These are phyloP conservation scores for Festucalex cinctus DNA, from an alignment of 2,113 vertebrate species.

Conservation along the genomic window DNA sequence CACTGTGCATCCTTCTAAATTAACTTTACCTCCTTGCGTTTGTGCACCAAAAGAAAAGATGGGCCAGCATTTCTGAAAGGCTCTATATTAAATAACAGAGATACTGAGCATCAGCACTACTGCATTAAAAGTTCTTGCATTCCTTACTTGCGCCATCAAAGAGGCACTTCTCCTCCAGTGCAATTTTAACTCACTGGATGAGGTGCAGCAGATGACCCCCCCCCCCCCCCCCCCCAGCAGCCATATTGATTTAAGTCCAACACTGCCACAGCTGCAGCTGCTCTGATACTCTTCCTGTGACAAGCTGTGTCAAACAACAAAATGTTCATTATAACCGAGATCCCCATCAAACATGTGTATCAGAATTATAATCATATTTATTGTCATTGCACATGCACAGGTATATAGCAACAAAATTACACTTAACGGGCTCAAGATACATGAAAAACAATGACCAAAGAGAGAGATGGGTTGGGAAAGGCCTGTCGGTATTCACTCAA, in stretches of 20 bases:
- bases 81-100: constrained; percentile 7
- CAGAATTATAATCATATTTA: too few species aligned
- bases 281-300: constrained; percentile 3
- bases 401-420: too few species aligned
- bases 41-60: constrained; percentile 3
- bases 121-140: constrained; percentile 24
- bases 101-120: constrained; percentile 7
- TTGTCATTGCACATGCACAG: too few species aligned
- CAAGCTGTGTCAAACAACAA: constrained; percentile 33
- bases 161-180: constrained; percentile 26
- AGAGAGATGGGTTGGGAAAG: too few species aligned
- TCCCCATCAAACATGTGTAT: neutral
- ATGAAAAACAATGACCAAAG: too few species aligned
- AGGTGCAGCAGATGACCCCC: constrained; percentile 50
- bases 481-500: too few species aligned
- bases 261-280: constrained; percentile 15
- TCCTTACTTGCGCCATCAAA: constrained; percentile 21
- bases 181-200: constrained; percentile 58
- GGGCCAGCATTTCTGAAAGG: neutral
- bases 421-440: too few species aligned
- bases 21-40: neutral
- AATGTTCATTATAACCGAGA: constrained; percentile 32
- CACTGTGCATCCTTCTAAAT: constrained; percentile 7
- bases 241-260: constrained; percentile 56
- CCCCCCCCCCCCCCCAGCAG: constrained; percentile 40